These are phyloP conservation scores for Nyctibius grandis DNA, from an alignment of 2,797 vertebrate genomes.

Conservation along the genomic window DNA sequence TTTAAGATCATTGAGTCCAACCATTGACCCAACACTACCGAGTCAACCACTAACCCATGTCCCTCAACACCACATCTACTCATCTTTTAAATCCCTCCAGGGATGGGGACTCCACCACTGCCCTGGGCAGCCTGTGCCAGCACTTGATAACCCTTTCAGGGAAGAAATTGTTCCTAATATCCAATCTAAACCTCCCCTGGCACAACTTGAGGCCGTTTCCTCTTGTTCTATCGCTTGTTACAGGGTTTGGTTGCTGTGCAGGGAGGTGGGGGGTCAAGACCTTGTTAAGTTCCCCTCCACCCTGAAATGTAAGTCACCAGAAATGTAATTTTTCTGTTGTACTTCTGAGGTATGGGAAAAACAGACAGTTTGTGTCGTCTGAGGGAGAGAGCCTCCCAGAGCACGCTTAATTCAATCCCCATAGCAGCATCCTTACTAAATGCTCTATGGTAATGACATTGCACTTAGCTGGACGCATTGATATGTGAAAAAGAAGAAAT, in stretches of 20 bases:
- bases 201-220: too few relatives aligned
- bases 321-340: background rate
- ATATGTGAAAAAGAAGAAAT: background rate
- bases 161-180: too few relatives aligned
- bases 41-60: too few relatives aligned
- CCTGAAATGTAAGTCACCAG: background rate
- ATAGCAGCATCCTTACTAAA: background rate
- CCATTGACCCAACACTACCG: too few relatives aligned
- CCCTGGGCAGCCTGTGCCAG: too few relatives aligned
- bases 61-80: too few relatives aligned
- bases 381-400: background rate
- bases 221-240: too few relatives aligned
- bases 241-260: rapidly evolving
- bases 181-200: too few relatives aligned
- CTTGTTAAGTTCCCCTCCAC: background rate
- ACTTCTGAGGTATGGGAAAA: background rate
- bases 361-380: background rate
- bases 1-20: too few relatives aligned
- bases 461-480: background rate
- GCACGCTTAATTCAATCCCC: background rate
- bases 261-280: background rate
- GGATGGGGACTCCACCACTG: too few relatives aligned
- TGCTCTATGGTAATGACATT: background rate
- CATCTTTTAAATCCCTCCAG: too few relatives aligned
- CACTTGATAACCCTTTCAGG: too few relatives aligned